Evolutionary conservation across 1,140 invertebrate species (phyloP), one percentile per base, ranked within the genome.

Genomic region (Drosophila triauraria): DNA sequence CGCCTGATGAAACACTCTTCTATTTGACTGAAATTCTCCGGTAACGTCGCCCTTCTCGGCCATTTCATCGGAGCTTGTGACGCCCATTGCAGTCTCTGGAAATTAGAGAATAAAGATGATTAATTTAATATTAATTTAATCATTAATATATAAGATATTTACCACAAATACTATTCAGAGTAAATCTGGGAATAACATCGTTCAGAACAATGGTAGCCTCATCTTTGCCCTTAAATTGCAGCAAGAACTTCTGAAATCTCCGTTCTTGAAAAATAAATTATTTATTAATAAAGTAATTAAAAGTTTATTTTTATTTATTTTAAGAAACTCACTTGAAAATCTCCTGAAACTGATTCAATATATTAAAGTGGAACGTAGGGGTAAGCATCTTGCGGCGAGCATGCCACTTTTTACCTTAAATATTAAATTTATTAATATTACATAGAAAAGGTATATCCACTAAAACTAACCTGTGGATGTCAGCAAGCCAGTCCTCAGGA

Each of bases 281-380:
- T 30, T 30, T 30, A 6, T 30, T 6, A 30, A 30, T 27, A 1
- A 3, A 0, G 3, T n/a, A 1, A 27, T 9, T 17, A 9, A 12
- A 1, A 7, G 0, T 32, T 3, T 15, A 2, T 1, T n/a, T 13
- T 2, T 1, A 2, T 15, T 15, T 13, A 10, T 13, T n/a, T 0
- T 1, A 9, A 2, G 0, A 1, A 44, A 93, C 92, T 83, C 95
- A 95, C 72, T 95, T 94, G 81, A 96, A 95, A 80, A 97, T 96
- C 3, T 94, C 93, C 6, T 96, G 72, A 92, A 97, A 98, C 76
- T 97, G 95, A 63, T 95, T 94, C 3, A 98, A 92, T 65, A 98
- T 97, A 80, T 96, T 96, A 81, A 98, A 98, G 92, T 99, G 97
- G 92, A 99, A 99, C 0, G 97, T 95, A 5, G 97, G 97, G 0